These are phyloP conservation scores for Ctenoplectra terminalis DNA, from an alignment of 1,140 invertebrate genomes.

Conservation along the genomic window DNA sequence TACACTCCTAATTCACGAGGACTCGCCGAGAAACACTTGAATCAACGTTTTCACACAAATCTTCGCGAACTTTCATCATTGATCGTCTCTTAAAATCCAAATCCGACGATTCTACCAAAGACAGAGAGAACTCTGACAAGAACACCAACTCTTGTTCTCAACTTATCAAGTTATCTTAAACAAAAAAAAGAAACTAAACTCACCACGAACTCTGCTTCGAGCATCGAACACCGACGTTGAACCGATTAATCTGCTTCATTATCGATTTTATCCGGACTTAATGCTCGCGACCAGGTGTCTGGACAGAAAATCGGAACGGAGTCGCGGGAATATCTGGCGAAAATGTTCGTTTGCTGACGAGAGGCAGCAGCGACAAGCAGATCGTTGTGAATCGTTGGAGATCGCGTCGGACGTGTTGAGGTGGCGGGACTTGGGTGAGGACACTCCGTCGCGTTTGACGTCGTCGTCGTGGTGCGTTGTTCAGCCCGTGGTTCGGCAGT, in stretches of 20 bases:
- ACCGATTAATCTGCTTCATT: neutral
- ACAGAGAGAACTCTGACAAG: neutral
- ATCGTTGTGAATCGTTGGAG: constrained; percentile 1
- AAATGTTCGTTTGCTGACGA: constrained; percentile 39
- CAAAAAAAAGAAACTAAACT: neutral
- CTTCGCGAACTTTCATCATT: neutral
- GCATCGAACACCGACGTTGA: neutral
- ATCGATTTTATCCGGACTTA: constrained; percentile 17
- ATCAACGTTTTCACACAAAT: neutral
- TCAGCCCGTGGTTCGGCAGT: constrained; percentile 51
- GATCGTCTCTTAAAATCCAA: neutral
- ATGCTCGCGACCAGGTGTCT: constrained; percentile 36
- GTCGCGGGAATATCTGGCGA: constrained; percentile 8
- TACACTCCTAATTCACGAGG: too few relatives aligned
- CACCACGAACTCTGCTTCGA: neutral
- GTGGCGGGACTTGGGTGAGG: constrained; percentile 52
- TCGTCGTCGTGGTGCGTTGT: constrained; percentile 53
- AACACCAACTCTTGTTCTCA: neutral
- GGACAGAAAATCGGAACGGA: neutral
- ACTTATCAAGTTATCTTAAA: neutral
- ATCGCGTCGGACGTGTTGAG: constrained; percentile 48
- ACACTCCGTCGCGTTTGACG: constrained; percentile 49
- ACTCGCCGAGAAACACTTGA: neutral
- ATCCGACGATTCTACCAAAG: constrained; percentile 12
- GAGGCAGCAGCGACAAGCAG: neutral